Base-by-base conservation (phyloP, 2,113 vertebrate genomes). In the Clupea harengus region DNA sequence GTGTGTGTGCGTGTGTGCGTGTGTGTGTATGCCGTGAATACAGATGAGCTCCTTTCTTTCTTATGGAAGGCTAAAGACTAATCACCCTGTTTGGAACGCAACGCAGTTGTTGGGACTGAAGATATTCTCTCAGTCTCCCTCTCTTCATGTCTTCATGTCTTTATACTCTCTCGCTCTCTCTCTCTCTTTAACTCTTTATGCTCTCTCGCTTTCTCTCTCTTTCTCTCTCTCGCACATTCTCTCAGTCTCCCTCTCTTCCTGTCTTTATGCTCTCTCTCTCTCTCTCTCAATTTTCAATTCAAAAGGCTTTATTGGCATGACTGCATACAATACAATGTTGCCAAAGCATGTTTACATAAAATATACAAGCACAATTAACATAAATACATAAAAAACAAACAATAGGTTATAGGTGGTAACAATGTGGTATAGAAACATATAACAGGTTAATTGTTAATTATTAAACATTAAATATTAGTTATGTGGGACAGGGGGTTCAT, bases 11-110 rank as follows among this genome's bases (percentile, higher is more conserved):
- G 85, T 85, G 91, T 82, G 88, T 88, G 47, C n/a, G 85, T 85
- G 85, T 85, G 91, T 82, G 85, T 85, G 85, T 85, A 91, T 82
- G 88, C 85, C 45, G 82, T 54, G 94, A 94, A 94, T 94, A 94
- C 92, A 92, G 91, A 94, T 94, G 89, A 92, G 90, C 89, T 88
- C 90, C 83, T 20, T 85, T 49, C 87, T 90, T 82, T 89, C 91
- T 93, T 92, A 93, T 93, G 91, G 84, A 90, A 89, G 88, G 85
- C 90, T 87, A 88, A 39, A 39, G 89, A 72, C 91, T 89, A 91
- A 92, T 88, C 90, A 91, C 64, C 84, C 75, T 85, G 89, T 89
- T 89, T 85, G 86, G 86, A 89, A 92, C 88, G 85, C 85, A 83
- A 82, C 89, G 86, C 87, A 54, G 85, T 87, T 82, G 86, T 87